Evolutionary conservation across 2,797 vertebrate species (phyloP).

Genomic region (Ptychadena robeensis): DNA sequence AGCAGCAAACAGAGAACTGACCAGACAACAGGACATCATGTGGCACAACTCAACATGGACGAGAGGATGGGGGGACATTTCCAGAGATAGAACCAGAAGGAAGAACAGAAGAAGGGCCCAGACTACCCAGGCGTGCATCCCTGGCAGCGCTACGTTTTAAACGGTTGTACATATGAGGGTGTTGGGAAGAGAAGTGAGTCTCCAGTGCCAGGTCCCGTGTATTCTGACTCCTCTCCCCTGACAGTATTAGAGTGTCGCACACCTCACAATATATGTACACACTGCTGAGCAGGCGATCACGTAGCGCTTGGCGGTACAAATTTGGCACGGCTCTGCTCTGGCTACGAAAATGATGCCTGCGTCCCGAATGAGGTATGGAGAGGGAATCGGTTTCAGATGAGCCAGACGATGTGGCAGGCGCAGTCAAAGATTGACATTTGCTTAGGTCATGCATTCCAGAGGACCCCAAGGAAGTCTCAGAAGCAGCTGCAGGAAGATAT

Average conservation of each 20-base stretch:
- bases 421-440: neutral
- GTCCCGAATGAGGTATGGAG: neutral
- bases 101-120: constrained; percentile 7
- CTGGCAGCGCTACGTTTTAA: constrained; percentile 31
- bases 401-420: neutral
- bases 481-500: neutral
- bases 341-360: neutral
- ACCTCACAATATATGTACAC: constrained; percentile 41
- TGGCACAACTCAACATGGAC: neutral
- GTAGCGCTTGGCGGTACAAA: constrained; percentile 8
- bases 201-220: constrained; percentile 26
- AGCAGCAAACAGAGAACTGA: neutral
- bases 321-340: neutral
- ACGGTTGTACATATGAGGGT: constrained; percentile 27
- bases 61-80: neutral
- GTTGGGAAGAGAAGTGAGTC: constrained; percentile 19
- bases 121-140: constrained; percentile 17
- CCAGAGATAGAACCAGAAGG: neutral
- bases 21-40: neutral
- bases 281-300: constrained; percentile 30
- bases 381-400: neutral
- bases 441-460: neutral
- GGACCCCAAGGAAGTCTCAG: neutral
- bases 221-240: constrained; percentile 30
- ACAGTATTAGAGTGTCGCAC: constrained; percentile 26